A percentile compares a stretch with the other conserved stretches of the same genome.
These are phyloP conservation scores for Phortica variegata DNA, from an alignment of 1,140 invertebrate species.

Conservation along the genomic window DNA sequence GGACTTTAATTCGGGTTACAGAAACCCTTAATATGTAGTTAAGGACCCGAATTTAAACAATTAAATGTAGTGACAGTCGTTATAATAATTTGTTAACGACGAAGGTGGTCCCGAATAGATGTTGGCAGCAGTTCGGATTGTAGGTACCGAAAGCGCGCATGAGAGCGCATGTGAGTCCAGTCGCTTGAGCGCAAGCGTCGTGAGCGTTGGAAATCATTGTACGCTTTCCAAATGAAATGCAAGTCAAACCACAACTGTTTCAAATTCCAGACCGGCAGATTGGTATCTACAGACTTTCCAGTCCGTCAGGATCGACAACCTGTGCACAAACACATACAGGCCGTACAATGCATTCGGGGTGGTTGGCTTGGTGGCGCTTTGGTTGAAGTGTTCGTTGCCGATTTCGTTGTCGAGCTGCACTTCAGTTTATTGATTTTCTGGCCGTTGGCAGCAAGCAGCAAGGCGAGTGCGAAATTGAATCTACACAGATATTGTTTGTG, in stretches of 20 bases:
- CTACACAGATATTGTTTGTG: no score
- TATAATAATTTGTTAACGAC: background rate
- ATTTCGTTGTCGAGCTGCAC: slow-evolving; percentile 14
- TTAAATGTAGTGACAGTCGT: background rate
- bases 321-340: slow-evolving; percentile 5
- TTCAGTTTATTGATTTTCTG: slow-evolving; percentile 32
- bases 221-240: slow-evolving; percentile 7
- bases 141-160: slow-evolving; percentile 14
- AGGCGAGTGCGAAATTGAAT: background rate
- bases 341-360: slow-evolving; percentile 11
- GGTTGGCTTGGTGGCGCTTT: slow-evolving; percentile 17
- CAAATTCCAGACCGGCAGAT: no score
- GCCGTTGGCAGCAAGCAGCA: slow-evolving; percentile 21
- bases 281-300: slow-evolving; percentile 24
- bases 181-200: slow-evolving; percentile 1
- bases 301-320: slow-evolving; percentile 43
- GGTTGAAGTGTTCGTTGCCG: slow-evolving; percentile 29
- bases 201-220: slow-evolving; percentile 4
- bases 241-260: slow-evolving; percentile 14
- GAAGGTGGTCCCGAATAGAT: background rate
- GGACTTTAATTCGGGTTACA: no score
- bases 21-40: no score
- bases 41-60: no score
- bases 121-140: background rate
- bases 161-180: slow-evolving; percentile 8